phyloP scores from a whole-genome alignment of 2,888 invertebrate species.

The Arge pagana region DNA sequence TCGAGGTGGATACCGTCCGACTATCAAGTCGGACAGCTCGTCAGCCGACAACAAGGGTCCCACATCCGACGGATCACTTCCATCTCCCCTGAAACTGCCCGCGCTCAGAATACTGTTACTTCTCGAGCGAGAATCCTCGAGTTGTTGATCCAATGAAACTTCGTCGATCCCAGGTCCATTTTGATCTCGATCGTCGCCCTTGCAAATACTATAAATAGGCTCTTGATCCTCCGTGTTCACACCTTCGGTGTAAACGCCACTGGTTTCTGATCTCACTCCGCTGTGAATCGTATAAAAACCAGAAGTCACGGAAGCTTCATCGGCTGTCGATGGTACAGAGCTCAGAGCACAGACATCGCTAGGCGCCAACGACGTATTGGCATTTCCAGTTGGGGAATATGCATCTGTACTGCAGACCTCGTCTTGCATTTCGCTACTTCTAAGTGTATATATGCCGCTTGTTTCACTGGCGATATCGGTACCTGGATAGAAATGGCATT shows the following conservation, averaged over 20 bases:
- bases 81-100: conserved; percentile 84
- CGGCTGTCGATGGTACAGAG: conserved; percentile 54
- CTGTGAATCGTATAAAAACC: conserved; percentile 56
- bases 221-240: conserved; percentile 46
- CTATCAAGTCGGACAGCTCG: conserved; percentile 82
- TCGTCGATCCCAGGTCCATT: conserved; percentile 25
- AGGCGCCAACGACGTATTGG: conserved; percentile 48
- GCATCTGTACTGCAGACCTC: conserved; percentile 47
- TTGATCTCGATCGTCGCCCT: conserved; percentile 45
- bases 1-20: conserved; percentile 76
- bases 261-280: conserved; percentile 52
- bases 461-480: conserved; percentile 73
- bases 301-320: conserved; percentile 55
- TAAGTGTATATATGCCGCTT: conserved; percentile 83
- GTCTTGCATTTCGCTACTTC: conserved; percentile 58
- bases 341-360: conserved; percentile 51
- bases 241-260: conserved; percentile 52
- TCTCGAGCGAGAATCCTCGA: conserved; percentile 44
- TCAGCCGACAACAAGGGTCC: conserved; percentile 80
- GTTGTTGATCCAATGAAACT: conserved; percentile 11
- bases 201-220: conserved; percentile 54
- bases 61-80: conserved; percentile 85
- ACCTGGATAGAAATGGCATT: conserved; percentile 27
- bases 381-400: conserved; percentile 46
- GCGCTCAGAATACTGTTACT: conserved; percentile 82